Base-by-base conservation (phyloP, 2,888 invertebrate species). In the Leistus spinibarbis region DNA sequence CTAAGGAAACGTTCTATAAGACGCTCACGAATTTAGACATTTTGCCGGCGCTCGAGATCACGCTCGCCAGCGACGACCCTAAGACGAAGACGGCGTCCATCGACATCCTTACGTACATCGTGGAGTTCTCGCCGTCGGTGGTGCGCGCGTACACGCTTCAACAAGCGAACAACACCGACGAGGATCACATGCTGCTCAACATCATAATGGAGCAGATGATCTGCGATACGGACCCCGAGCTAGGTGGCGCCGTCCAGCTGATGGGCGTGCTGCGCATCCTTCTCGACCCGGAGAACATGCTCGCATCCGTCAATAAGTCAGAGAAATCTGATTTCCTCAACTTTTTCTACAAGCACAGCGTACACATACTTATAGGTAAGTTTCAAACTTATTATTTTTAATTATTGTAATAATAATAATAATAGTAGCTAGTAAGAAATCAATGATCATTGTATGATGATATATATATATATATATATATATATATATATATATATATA, bases 121-220 rank as follows among this genome's bases (percentile, higher is more conserved):
- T 99, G 78, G 99, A 99, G 86, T 98, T 95, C 88, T 98, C 97
- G 82, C 97, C 99, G 78, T 95, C 97, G 81, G 95, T 98, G 84
- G 96, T 99, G 70, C 90, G 99, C 81, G 99, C 99, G 84, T 98
- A 97, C 85, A 96, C 99, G 78, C 87, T 99, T 79, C 95, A 96
- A 83, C 98, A 99, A 86, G 93, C 95, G 78, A 92, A 91, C 84
- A 95, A 92, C 82, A 93, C 92, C 74, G 96, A 97, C 86, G 96
- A 95, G 94, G 97, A 98, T 84, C 95, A 97, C 84, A 93, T 98
- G 89, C 88, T 97, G 81, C 88, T 98, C 80, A 99, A 99, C 86
- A 95, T 98, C 84, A 95, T 99, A 82, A 98, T 99, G 86, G 96
- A 97, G 87, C 98, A 99, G 89, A 96, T 99, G 93, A 92, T 99